Evolutionary conservation across 2,888 invertebrate genomes (phyloP).

Genomic region (Caenorhabditis virilis): DNA sequence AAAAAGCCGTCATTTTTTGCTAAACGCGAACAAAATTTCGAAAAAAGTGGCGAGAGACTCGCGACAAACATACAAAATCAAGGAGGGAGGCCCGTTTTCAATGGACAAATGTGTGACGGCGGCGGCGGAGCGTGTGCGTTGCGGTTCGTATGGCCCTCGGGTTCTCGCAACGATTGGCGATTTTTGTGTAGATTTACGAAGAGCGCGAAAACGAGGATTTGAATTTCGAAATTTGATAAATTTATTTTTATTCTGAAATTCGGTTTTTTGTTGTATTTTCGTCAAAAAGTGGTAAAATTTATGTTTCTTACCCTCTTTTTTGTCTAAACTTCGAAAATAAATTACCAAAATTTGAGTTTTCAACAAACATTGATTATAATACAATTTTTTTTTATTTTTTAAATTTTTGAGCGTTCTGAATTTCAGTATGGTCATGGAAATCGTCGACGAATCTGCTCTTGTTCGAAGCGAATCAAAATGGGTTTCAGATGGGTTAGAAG

Average conservation of each 20-base stretch:
- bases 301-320: too few relatives aligned
- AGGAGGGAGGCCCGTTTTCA: background rate
- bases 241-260: too few relatives aligned
- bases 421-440: conserved; percentile 33
- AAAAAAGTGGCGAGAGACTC: background rate
- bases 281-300: too few relatives aligned
- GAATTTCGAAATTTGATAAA: background rate
- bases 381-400: background rate
- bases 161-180: background rate
- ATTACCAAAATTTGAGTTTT: too few relatives aligned
- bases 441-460: conserved; percentile 28
- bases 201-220: background rate
- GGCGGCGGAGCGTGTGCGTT: background rate
- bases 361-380: background rate
- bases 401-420: too few relatives aligned
- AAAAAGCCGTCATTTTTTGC: too few relatives aligned
- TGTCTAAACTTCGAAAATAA: too few relatives aligned
- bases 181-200: background rate
- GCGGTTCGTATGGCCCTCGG: too few relatives aligned
- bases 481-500: conserved; percentile 51
- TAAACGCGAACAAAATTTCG: background rate
- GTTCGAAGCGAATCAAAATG: conserved; percentile 14
- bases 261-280: too few relatives aligned
- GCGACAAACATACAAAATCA: background rate
- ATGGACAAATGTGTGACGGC: background rate